A percentile compares a stretch with the other conserved stretches of the same genome.
These are phyloP conservation scores for Cotesia vestalis DNA, from an alignment of 1,140 invertebrate species.

Conservation along the genomic window DNA sequence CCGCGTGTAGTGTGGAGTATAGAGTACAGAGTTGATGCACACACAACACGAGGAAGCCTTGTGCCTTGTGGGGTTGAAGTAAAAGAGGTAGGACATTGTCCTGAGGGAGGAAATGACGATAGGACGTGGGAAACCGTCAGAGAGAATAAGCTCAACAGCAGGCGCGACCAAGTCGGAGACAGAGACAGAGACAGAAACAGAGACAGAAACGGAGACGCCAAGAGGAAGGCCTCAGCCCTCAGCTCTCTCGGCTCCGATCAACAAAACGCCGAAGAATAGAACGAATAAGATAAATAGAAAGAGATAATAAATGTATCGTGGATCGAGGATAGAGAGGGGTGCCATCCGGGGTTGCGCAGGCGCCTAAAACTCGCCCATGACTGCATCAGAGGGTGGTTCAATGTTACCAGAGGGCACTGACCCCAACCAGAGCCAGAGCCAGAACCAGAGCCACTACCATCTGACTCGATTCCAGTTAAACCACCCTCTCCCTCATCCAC, in stretches of 20 bases:
- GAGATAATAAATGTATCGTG: neutral
- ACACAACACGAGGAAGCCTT: conserved; percentile 22
- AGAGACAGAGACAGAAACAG: too few relatives aligned
- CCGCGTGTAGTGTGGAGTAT: conserved; percentile 3
- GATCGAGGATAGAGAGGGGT: conserved; percentile 25
- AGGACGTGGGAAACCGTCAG: conserved; percentile 18
- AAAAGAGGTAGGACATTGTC: conserved; percentile 13
- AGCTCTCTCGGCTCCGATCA: too few relatives aligned
- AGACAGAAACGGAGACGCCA: too few relatives aligned
- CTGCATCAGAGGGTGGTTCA: conserved; percentile 65
- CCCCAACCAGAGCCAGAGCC: conserved; percentile 49
- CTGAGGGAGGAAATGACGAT: conserved; percentile 25
- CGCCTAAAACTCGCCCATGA: conserved; percentile 59
- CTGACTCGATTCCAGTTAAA: conserved; percentile 40
- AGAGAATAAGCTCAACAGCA: conserved; percentile 7
- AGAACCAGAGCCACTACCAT: conserved; percentile 44
- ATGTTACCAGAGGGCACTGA: conserved; percentile 66
- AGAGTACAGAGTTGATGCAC: conserved; percentile 17
- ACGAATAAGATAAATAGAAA: conserved; percentile 23
- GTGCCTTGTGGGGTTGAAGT: conserved; percentile 12
- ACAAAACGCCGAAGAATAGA: neutral
- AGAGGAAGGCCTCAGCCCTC: too few relatives aligned
- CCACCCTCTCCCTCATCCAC: conserved; percentile 32
- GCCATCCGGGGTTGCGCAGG: conserved; percentile 52
- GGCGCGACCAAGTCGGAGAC: neutral